These are phyloP conservation scores for Mixornis gularis DNA, from an alignment of 2,113 vertebrate species.

Conservation along the genomic window DNA sequence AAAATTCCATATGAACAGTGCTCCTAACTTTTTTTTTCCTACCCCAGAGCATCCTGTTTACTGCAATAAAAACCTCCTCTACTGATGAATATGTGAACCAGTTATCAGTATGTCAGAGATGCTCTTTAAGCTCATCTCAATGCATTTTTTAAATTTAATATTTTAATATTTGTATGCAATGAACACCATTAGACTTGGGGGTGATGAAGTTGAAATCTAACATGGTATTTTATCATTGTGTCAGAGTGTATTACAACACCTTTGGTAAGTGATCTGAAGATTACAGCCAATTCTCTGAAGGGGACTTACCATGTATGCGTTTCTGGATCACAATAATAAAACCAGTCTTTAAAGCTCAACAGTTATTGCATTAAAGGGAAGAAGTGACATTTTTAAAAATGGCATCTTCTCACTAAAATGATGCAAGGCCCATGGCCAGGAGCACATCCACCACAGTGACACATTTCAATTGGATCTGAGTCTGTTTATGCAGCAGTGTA, in stretches of 20 bases:
- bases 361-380: not conserved
- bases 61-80: not conserved
- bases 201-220: not conserved
- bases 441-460: not conserved
- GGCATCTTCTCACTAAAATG: not conserved
- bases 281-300: not conserved
- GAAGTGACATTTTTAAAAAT: not conserved
- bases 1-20: not conserved
- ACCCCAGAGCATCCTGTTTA: not conserved
- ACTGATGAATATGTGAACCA: not conserved
- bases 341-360: not conserved
- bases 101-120: not conserved
- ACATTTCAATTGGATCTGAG: not conserved
- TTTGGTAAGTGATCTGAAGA: not conserved
- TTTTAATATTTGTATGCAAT: not conserved
- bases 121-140: not conserved
- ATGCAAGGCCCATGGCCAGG: not conserved
- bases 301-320: not conserved
- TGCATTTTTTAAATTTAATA: not conserved
- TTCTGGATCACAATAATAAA: conserved; percentile 1
- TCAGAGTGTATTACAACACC: not conserved
- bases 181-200: not conserved
- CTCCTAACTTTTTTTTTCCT: not conserved
- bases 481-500: not conserved
- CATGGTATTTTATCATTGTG: not conserved